Evolutionary conservation across 2,888 invertebrate species (phyloP), one percentile per base, ranked within the genome.

Genomic region (Ormyrus pomaceus): DNA sequence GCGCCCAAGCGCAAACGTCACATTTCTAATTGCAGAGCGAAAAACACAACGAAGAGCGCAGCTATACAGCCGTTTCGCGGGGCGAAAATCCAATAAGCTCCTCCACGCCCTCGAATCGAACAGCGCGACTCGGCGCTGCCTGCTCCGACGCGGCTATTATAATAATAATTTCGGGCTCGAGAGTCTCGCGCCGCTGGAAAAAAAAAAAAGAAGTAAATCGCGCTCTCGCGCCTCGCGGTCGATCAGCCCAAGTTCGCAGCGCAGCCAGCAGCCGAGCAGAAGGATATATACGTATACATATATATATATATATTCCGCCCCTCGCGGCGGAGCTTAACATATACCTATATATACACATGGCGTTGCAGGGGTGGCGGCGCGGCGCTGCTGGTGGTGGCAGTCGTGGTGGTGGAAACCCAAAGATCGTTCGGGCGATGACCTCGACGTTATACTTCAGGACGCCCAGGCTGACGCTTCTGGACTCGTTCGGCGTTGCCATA

Each of bases 391-490:
- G 86, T 68, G 64, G 64, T 56, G n/a, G 56, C 13, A 62, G 62
- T 51, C 84, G 84, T 85, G 85, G 86, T 86, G 85, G 84, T 85
- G 84, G 87, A 86, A 88, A 86, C 86, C 88, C 88, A 88, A 89
- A 88, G 88, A 89, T 89, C 88, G 88, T 87, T 87, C 88, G 89
- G 88, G 65, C 89, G 87, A 88, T 88, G 89, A 89, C 88, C 88
- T 84, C 88, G 86, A 85, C 79, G 83, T 80, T 80, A 72, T 77
- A 81, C 80, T 79, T 79, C 77, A 82, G 82, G 82, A 83, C 80
- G 76, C 81, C 81, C 64, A 77, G 77, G 79, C 80, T 82, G 79
- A 79, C 59, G 56, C 75, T 82, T 83, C 79, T 79, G 79, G 78
- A 73, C 79, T 79, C 64, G 71, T 81, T 81, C 74, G 69, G 72